A percentile compares a stretch with the other conserved stretches of the same genome.
Evolutionary conservation across 37 sponge, comb jelly and placozoan genomes (phyloP).

Genomic region (Lycopodina hypogea): DNA sequence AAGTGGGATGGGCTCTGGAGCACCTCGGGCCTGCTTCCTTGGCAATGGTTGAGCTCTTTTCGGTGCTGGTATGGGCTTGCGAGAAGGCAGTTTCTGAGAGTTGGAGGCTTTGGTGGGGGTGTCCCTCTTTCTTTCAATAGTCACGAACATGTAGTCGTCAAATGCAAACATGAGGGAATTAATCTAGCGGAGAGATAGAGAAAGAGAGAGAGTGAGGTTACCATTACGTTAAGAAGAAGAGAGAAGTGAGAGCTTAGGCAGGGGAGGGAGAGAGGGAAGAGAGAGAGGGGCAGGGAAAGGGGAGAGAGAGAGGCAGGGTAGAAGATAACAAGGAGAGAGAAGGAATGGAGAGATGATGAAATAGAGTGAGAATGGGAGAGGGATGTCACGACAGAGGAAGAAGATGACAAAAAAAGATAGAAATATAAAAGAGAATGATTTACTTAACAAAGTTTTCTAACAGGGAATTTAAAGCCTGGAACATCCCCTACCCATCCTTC

Average conservation of each 20-base stretch:
- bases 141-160: constrained; percentile 48
- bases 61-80: constrained; percentile 4
- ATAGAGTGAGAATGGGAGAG: no score
- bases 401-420: no score
- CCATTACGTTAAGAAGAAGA: not conserved
- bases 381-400: no score
- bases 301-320: not conserved
- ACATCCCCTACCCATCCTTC: no score
- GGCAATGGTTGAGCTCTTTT: constrained; percentile 11
- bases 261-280: not conserved
- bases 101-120: not conserved
- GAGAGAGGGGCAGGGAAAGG: not conserved
- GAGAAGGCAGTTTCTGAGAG: not conserved
- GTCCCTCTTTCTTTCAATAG: constrained; percentile 26
- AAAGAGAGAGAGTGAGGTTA: not conserved
- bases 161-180: constrained; percentile 53
- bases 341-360: no score
- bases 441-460: no score
- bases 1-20: not conserved
- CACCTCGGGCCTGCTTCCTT: not conserved
- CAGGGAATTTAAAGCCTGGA: no score
- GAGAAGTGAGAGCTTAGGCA: no score
- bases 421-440: no score
- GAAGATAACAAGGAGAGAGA: no score
- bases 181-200: constrained; percentile 21